Evolutionary conservation across 2,888 invertebrate species (phyloP), one percentile per base, ranked within the genome.

Genomic region (Shargacucullia verbasci): DNA sequence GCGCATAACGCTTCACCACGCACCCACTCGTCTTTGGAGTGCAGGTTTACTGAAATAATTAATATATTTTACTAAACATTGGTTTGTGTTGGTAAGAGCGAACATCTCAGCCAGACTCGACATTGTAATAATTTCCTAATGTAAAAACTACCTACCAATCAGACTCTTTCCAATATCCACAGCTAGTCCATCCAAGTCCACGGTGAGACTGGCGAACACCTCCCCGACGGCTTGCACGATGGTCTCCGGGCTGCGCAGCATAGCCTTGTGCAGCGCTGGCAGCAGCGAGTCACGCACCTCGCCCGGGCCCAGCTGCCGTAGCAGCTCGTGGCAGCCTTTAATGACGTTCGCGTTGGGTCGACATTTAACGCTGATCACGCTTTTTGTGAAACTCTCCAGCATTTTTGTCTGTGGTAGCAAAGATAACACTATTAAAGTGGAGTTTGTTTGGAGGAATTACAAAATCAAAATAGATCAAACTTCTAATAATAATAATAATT

Each of bases 221-320:
- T 96, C 94, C 0, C 97, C 97, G 34, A 99, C 97, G 13, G 96
- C 96, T 84, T 97, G 96, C 14, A 99, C 94, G 64, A 98, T 97
- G 49, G 98, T 96, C 94, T 99, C 99, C 0, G 99, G 99, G 90
- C 98, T 99, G 47, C 99, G 94, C 27, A 99, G 93, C 96, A 99
- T 97, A 14, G 98, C 96, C 85, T 98, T 98, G 85, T 98, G 98
- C 52, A 99, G 92, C 0, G 98, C 96, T 0, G 99, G 98, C 61
- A 98, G 91, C 39, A 99, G 86, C 6, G 92, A 92, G 41, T 94
- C 95, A 79, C 96, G 96, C 76, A 99, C 98, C 48, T 97, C 97
- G 0, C 95, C 94, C 60, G 95, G 94, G 13, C 91, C 94, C 11
- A 97, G 86, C 54, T 95, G 91, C 12, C 92, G 95, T 20, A 98